These are phyloP conservation scores for Dinothrombium tinctorium DNA, from an alignment of 1,140 invertebrate genomes.

Conservation along the genomic window DNA sequence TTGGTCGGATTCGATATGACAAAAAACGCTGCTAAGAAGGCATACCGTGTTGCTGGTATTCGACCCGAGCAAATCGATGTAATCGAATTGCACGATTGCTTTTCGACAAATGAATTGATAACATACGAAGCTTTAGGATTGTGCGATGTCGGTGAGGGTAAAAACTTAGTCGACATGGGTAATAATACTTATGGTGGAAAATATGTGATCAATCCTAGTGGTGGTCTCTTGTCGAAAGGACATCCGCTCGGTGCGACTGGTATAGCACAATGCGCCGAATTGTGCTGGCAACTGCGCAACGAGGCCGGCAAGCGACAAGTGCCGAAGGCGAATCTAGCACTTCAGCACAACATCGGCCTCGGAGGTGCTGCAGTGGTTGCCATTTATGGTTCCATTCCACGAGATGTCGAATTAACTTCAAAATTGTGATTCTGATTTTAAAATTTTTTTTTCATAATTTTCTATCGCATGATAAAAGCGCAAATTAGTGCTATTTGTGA, in stretches of 20 bases:
- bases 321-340: slow-evolving; percentile 45
- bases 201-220: slow-evolving; percentile 84
- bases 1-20: slow-evolving; percentile 90
- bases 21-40: slow-evolving; percentile 45
- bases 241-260: slow-evolving; percentile 94
- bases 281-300: slow-evolving; percentile 71
- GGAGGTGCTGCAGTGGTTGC: slow-evolving; percentile 82
- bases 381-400: no score
- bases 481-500: no score
- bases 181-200: slow-evolving; percentile 96
- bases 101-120: slow-evolving; percentile 89
- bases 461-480: no score
- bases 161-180: slow-evolving; percentile 69
- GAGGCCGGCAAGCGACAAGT: slow-evolving; percentile 77
- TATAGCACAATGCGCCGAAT: slow-evolving; percentile 79
- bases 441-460: no score
- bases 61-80: slow-evolving; percentile 66
- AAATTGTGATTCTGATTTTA: no score
- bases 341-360: slow-evolving; percentile 90
- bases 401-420: no score
- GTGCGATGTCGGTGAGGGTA: slow-evolving; percentile 67
- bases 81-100: slow-evolving; percentile 98
- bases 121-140: slow-evolving; percentile 91
- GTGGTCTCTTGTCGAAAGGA: slow-evolving; percentile 91
- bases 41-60: slow-evolving; percentile 51